Evolutionary conservation across 2,888 invertebrate species (phyloP), one percentile per base, ranked within the genome.

Genomic region (Fabriciana adippe): DNA sequence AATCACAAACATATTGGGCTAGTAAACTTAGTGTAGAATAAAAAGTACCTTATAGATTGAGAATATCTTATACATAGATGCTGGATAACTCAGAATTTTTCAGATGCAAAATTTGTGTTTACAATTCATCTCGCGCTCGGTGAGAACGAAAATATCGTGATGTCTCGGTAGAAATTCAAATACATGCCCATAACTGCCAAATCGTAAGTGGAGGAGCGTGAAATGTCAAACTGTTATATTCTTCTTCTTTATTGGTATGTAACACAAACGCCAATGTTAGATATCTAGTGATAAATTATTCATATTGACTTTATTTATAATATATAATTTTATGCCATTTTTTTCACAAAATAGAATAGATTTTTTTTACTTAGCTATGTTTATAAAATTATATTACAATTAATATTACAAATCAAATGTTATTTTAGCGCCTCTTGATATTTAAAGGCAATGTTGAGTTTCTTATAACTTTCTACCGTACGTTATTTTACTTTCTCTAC

Each of bases 81-180:
- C 4, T 15, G n/a, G 47, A 57, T n/a, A 35, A 13, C 51, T 51
- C 1, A 35, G 4, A 51, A 61, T 35, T 51, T 61, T 61, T 51
- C 61, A 61, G 18, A 61, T 51, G 51, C 51, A 35, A 61, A 61
- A 51, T 51, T 61, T 61, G 61, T 61, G 51, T 61, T 61, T 61
- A 51, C 61, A 61, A 61, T 61, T 61, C 61, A 61, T 61, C 50
- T 51, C 61, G 51, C 35, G 61, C 50, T 61, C 61, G 35, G 8
- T 61, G 16, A 50, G 51, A 51, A 41, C 61, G 61, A 61, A 61
- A 61, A 61, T 51, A 51, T 61, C 16, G 61, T 50, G 61, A 51
- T 50, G 51, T 61, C 51, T 50, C 35, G 51, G 51, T 61, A 31
- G 51, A 61, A 61, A 61, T 59, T 59, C 59, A 48, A 48, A 48